A percentile compares a stretch with the other conserved stretches of the same genome.
These are phyloP conservation scores for Sphaeramia orbicularis DNA, from an alignment of 2,797 vertebrate genomes.

Conservation along the genomic window DNA sequence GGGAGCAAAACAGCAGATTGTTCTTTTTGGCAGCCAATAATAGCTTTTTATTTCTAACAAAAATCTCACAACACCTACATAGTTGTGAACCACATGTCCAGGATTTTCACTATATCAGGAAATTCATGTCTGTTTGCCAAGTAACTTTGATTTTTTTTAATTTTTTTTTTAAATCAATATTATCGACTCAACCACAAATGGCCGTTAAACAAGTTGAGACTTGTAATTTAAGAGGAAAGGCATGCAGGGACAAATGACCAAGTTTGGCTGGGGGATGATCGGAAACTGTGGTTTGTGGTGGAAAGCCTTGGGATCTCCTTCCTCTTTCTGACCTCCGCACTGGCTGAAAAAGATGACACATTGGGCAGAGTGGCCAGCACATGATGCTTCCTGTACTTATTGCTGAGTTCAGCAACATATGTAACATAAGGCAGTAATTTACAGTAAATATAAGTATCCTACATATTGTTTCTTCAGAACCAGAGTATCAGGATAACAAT, in stretches of 20 bases:
- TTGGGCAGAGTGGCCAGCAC: slow-evolving; percentile 1
- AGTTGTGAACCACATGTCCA: not conserved
- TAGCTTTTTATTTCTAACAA: not conserved
- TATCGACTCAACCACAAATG: not conserved
- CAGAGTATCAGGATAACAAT: no score
- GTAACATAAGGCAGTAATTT: not conserved
- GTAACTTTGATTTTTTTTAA: not conserved
- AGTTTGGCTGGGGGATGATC: slow-evolving; percentile 39
- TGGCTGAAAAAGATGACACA: slow-evolving; percentile 24
- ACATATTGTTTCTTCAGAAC: no score
- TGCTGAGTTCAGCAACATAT: slow-evolving; percentile 45
- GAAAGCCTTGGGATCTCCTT: slow-evolving; percentile 29
- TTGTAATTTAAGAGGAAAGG: not conserved
- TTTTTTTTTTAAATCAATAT: not conserved
- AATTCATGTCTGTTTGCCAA: not conserved
- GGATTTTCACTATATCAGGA: not conserved
- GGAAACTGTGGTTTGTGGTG: slow-evolving; percentile 38
- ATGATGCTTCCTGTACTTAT: slow-evolving; percentile 14
- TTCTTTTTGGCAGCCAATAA: not conserved
- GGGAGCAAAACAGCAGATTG: not conserved
- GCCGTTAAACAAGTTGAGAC: slow-evolving; percentile 12
- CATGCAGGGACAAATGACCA: slow-evolving; percentile 20
- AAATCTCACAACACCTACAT: not conserved
- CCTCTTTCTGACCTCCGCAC: slow-evolving; percentile 25
- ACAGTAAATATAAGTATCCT: not conserved